phyloP scores from a whole-genome alignment of 2,113 vertebrate species.

The Proterorhinus semilunaris region DNA sequence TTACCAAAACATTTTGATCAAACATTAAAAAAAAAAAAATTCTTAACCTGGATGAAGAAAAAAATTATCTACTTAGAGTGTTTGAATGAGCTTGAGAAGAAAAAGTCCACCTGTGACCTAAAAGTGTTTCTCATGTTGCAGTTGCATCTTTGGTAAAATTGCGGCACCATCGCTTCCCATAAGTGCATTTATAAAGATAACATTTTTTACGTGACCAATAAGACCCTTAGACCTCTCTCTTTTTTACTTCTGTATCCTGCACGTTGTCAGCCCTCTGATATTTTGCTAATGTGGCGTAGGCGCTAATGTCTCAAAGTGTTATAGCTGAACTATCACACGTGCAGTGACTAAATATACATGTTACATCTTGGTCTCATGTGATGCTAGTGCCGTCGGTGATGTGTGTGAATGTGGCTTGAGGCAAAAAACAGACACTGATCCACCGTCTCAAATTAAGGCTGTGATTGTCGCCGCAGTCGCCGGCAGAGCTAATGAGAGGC shows the following conservation, averaged over 20 bases:
- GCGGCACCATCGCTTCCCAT: no score
- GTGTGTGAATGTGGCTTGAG: conserved; percentile 60
- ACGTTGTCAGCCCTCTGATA: neutral
- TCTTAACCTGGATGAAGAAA: no score
- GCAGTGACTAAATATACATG: neutral
- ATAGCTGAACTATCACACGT: neutral
- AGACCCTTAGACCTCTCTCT: no score
- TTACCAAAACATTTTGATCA: no score
- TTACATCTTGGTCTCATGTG: conserved; percentile 30
- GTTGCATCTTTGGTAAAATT: no score
- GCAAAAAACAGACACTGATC: conserved; percentile 59
- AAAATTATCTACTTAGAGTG: no score
- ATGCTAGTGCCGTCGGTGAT: conserved; percentile 34
- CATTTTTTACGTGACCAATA: no score
- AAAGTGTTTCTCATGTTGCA: no score
- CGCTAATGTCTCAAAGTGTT: conserved; percentile 13
- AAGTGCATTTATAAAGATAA: no score
- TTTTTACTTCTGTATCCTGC: neutral
- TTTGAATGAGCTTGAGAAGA: no score
- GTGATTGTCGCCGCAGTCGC: conserved; percentile 68
- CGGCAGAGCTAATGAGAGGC: conserved; percentile 67
- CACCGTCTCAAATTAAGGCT: conserved; percentile 69
- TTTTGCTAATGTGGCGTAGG: conserved; percentile 4
- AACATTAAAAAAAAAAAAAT: no score
- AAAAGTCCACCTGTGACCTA: no score